These are phyloP conservation scores for Cantharis rustica DNA, from an alignment of 2,888 invertebrate species.

Conservation along the genomic window DNA sequence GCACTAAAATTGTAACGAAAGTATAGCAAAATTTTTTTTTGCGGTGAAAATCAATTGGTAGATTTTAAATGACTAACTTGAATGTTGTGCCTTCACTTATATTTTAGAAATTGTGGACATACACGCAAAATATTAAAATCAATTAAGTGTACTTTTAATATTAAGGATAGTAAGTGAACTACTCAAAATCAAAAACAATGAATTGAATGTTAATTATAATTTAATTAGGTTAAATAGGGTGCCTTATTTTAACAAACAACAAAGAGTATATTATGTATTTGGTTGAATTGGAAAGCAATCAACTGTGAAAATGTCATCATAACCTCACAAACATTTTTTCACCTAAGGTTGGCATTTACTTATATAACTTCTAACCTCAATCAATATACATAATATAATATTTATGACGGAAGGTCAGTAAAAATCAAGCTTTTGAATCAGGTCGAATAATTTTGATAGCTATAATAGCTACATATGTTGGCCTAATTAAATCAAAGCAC, in stretches of 20 bases:
- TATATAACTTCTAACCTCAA: too few relatives aligned
- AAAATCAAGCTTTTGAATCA: too few relatives aligned
- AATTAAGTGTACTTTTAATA: not conserved
- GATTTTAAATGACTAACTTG: not conserved
- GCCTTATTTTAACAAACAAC: not conserved
- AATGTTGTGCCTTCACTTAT: not conserved
- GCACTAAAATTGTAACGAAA: not conserved
- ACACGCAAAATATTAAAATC: not conserved
- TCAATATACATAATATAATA: too few relatives aligned
- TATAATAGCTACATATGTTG: too few relatives aligned
- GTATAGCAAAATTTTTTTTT: not conserved
- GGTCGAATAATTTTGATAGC: too few relatives aligned
- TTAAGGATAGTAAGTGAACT: constrained; percentile 4
- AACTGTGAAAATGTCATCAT: too few relatives aligned
- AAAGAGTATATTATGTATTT: too few relatives aligned
- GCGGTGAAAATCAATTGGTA: not conserved
- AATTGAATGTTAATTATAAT: not conserved
- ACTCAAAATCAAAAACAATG: not conserved
- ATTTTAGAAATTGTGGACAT: not conserved
- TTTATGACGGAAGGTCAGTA: too few relatives aligned
- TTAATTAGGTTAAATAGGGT: not conserved
- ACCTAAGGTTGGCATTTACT: too few relatives aligned
- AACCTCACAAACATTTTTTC: too few relatives aligned
- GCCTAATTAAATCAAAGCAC: not conserved
- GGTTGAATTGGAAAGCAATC: too few relatives aligned